A percentile compares a stretch with the other conserved stretches of the same genome.
phyloP scores from a whole-genome alignment of 1,140 invertebrate species.

The Chironomus striatipennis region DNA sequence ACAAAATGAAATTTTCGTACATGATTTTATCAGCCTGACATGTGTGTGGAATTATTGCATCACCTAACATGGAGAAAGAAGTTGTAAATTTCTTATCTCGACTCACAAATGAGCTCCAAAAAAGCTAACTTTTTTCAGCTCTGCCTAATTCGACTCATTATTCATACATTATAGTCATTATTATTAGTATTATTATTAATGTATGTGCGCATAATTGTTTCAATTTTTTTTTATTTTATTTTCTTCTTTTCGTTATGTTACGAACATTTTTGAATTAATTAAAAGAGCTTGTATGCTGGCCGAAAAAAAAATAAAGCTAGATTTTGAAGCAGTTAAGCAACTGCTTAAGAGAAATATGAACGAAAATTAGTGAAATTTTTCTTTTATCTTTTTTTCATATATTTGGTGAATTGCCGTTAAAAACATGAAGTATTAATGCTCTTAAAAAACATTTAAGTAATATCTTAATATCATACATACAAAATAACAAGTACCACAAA shows the following conservation, averaged over 20 bases:
- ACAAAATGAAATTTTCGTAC: too few relatives aligned
- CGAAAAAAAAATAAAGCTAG: not conserved
- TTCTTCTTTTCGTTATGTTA: not conserved
- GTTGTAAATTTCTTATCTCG: not conserved
- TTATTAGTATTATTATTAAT: too few relatives aligned
- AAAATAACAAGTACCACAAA: too few relatives aligned
- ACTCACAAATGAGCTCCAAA: not conserved
- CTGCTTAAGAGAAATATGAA: not conserved
- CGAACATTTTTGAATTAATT: constrained; percentile 2
- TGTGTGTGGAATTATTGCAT: not conserved
- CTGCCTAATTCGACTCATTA: not conserved
- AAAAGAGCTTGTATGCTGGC: not conserved
- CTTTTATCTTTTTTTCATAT: not conserved
- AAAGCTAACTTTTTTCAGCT: not conserved
- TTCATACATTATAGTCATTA: not conserved
- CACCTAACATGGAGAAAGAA: too few relatives aligned
- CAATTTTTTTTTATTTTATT: too few relatives aligned
- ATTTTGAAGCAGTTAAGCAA: not conserved
- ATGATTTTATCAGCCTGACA: not conserved
- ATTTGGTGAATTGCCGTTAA: not conserved
- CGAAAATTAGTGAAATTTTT: not conserved
- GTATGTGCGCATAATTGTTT: too few relatives aligned
- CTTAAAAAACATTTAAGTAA: not conserved
- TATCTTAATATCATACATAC: too few relatives aligned
- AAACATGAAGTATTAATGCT: constrained; percentile 13